Evolutionary conservation across 1,140 invertebrate genomes (phyloP).

Genomic region (Orchestia grillus): DNA sequence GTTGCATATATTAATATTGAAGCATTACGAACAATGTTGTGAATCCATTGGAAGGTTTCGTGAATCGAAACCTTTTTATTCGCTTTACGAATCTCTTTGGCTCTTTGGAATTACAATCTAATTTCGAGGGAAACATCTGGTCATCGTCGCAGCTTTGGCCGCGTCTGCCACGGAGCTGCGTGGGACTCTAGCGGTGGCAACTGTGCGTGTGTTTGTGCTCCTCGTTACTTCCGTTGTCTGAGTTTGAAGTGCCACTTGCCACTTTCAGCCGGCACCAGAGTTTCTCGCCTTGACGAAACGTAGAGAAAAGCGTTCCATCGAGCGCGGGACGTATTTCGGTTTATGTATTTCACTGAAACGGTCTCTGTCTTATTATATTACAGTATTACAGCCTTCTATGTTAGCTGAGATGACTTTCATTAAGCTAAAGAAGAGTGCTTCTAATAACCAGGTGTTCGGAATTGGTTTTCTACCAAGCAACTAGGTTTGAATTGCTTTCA

Average conservation of each 20-base stretch:
- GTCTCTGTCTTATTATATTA: not conserved
- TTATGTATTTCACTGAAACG: not conserved
- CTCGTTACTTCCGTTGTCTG: constrained; percentile 54
- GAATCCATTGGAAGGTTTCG: too few relatives aligned
- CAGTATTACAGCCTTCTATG: not conserved
- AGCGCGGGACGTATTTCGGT: not conserved
- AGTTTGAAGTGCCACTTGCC: constrained; percentile 52
- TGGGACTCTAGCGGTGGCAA: not conserved
- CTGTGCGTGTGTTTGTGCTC: not conserved
- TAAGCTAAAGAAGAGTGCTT: not conserved
- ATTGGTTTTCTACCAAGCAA: not conserved
- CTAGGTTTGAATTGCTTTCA: not conserved
- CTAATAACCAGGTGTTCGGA: not conserved
- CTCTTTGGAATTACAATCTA: not conserved
- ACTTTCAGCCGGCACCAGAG: not conserved
- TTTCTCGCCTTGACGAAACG: not conserved
- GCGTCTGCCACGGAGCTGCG: not conserved
- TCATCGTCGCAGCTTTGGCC: not conserved
- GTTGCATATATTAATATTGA: not conserved
- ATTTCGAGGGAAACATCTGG: not conserved
- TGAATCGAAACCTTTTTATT: too few relatives aligned
- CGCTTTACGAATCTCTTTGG: too few relatives aligned
- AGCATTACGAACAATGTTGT: not conserved
- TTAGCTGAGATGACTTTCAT: not conserved
- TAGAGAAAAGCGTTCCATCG: not conserved